Evolutionary conservation across 2,113 vertebrate genomes (phyloP).

Genomic region (Chaetorhynchus papuensis): DNA sequence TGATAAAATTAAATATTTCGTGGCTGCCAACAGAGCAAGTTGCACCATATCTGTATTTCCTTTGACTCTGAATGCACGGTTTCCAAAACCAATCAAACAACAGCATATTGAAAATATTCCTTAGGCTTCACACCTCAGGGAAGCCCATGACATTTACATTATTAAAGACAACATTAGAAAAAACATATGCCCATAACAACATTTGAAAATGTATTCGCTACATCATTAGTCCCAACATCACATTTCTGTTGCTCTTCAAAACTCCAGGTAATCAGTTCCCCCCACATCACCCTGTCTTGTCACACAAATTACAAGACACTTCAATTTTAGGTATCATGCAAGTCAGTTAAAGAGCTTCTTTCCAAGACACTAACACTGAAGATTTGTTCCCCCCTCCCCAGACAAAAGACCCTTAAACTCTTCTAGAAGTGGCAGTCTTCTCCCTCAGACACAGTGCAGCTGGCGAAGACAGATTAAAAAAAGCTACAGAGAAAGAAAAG

Average conservation of each 20-base stretch:
- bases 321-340: conserved; percentile 73
- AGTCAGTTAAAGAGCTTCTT: conserved; percentile 71
- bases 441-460: conserved; percentile 85
- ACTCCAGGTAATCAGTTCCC: neutral
- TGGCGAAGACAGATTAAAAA: conserved; percentile 95
- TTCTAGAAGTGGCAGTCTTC: conserved; percentile 90
- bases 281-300: conserved; percentile 36
- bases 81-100: neutral
- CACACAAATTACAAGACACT: conserved; percentile 66
- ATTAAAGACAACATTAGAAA: conserved; percentile 60
- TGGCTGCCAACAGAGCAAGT: conserved; percentile 24
- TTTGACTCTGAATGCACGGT: neutral
- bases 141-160: conserved; percentile 27
- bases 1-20: conserved; percentile 48
- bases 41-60: neutral
- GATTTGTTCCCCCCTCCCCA: conserved; percentile 60
- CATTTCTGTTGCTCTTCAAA: conserved; percentile 35
- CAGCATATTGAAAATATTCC: conserved; percentile 10
- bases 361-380: conserved; percentile 64
- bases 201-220: conserved; percentile 38
- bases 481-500: conserved; percentile 87
- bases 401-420: conserved; percentile 80
- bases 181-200: conserved; percentile 23
- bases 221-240: conserved; percentile 37
- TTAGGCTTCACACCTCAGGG: neutral